phyloP scores from a whole-genome alignment of 2,797 vertebrate genomes.

The Gastrophryne carolinensis region DNA sequence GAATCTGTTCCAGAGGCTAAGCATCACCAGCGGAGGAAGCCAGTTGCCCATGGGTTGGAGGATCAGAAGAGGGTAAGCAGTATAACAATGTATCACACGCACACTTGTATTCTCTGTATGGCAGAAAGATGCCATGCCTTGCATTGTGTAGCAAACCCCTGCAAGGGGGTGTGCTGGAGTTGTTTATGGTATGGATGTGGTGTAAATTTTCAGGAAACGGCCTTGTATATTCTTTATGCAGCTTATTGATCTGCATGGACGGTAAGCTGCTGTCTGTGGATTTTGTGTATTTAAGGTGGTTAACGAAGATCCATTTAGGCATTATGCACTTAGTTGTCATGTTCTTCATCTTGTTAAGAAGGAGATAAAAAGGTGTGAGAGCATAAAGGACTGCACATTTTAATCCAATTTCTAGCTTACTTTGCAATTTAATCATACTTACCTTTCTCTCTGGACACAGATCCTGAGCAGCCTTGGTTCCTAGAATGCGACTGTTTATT shows the following conservation, averaged over 20 bases:
- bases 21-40: conserved; percentile 84
- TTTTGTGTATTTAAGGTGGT: background rate
- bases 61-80: conserved; percentile 95
- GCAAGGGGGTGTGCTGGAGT: background rate
- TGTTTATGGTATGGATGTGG: background rate
- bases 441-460: too few relatives aligned
- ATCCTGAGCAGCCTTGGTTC: too few relatives aligned
- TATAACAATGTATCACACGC: background rate
- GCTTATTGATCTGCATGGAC: conserved; percentile 46
- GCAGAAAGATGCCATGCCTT: background rate
- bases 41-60: conserved; percentile 88
- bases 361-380: too few relatives aligned
- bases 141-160: background rate
- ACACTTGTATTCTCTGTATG: background rate
- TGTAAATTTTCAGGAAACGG: background rate
- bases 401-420: too few relatives aligned
- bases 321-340: background rate
- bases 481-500: too few relatives aligned
- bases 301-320: background rate
- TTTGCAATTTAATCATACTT: too few relatives aligned
- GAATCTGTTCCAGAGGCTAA: conserved; percentile 82
- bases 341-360: background rate
- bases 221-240: conserved; percentile 39
- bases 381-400: too few relatives aligned
- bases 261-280: background rate